Evolutionary conservation across 37 sponge, comb jelly and placozoan genomes (phyloP), one percentile per base, ranked within the genome.

Genomic region (Ephydatia muelleri): DNA sequence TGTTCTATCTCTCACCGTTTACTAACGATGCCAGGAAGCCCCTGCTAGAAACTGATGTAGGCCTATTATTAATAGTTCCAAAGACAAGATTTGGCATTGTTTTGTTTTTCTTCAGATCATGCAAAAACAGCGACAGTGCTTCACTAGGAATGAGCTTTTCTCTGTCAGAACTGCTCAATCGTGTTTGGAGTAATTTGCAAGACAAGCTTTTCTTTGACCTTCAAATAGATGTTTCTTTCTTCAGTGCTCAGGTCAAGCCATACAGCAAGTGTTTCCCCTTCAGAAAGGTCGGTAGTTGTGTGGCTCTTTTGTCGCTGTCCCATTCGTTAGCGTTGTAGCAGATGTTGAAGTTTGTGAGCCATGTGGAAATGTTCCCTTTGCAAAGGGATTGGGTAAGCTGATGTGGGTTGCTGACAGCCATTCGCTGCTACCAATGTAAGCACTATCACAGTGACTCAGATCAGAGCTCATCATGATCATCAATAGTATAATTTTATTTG

Each of bases 401-500:
- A 65, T 9, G 4, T 21, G n/a, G 36, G 28, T 37, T 65, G 67
- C 67, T 68, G 66, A 67, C 28, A 2, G 3, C 11, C 3, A 32
- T 3, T 33, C 74, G 5, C 74, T 87, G 87, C 82, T 87, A 87
- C 87, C 87, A 87, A 73, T 87, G 87, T 87, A 80, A 77, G 27
- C 33, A 39, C 33, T 43, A 21, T 22, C 73, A 72, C 73, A 72
- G n/a, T n/a, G n/a, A n/a, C n/a, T n/a, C n/a, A n/a, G n/a, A n/a
- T n/a, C n/a, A n/a, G n/a, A n/a, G n/a, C n/a, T 14, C n/a, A 72
- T 25, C 13, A 13, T 26, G 13, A 26, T 25, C 21, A 14, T 27
- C 73, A 26, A 14, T 27, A 14, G 21, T 21, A 65, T 21, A 65
- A 16, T 23, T 21, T 23, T 65, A 65, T 21, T 23, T 21, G 21